Evolutionary conservation across 35 echinoderm and acorn worm species (phyloP), one percentile per base, ranked within the genome.

Genomic region (Holothuria glaberrima): DNA sequence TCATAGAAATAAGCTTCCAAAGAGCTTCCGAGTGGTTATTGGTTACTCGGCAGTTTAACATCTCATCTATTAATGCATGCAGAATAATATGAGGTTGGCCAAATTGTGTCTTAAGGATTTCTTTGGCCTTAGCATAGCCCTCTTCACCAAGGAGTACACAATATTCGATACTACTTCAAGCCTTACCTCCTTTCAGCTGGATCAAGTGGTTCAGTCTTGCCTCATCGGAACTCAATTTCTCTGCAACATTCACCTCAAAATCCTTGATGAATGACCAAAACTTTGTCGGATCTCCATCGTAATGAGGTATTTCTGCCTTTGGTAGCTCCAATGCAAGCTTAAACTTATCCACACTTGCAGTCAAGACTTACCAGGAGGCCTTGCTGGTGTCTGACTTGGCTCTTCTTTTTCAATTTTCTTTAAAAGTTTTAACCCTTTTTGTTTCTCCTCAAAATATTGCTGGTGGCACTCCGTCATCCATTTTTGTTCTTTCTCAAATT

Each of bases 61-160:
- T 88, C 46, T 88, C 68, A 31, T 88, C 48, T 67, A 88, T 88
- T 67, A 88, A 27, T 72, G 44, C 68, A 88, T 88, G 83, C 83
- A 86, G 44, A 1, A 88, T 88, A 56, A 88, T 58, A 31, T 88
- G 66, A 22, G 34, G 68, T 20, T 88, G 86, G 13, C 86, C 86
- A 88, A 88, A 88, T 17, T 88, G 32, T 48, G n/a, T 73, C 35
- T 73, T 33, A 26, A 88, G 54, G 34, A 88, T 88, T 57, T 88
- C 86, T 59, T 56, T 48, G 17, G 86, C 86, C 46, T 12, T 54
- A 0, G 9, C 48, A 41, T 88, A 88, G 31, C 86, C 86, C 32
- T 88, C 21, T 0, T 72, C 68, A 24, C 68, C 86, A 33, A 88
- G 86, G 6, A 73, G 35, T 36, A 88, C 64, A 75, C 36, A 88